phyloP scores from a whole-genome alignment of 2,888 invertebrate genomes.

The Ornithoptera priamus region DNA sequence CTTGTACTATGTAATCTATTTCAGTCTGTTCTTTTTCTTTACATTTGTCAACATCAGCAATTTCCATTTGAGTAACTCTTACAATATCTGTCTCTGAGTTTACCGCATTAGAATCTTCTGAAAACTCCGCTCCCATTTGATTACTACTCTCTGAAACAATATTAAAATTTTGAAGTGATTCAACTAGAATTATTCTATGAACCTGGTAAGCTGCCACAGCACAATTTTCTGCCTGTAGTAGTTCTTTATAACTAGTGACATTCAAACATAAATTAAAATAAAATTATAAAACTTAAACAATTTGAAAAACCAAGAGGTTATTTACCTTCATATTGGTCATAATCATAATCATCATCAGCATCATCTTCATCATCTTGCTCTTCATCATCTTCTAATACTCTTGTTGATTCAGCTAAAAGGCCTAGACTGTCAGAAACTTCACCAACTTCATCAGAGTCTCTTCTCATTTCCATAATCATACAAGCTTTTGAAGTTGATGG shows the following conservation, averaged over 20 bases:
- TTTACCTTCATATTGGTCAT: constrained; percentile 52
- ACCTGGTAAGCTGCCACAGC: no score
- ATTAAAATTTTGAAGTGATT: neutral
- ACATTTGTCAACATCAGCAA: constrained; percentile 3
- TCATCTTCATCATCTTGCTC: constrained; percentile 58
- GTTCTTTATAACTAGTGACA: no score
- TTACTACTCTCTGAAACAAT: constrained; percentile 57
- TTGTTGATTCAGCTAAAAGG: constrained; percentile 62
- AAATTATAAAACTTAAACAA: no score
- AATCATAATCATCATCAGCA: constrained; percentile 46
- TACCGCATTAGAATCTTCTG: constrained; percentile 61
- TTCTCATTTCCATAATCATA: constrained; percentile 24
- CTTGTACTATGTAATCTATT: neutral
- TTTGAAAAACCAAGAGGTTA: neutral
- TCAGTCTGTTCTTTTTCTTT: constrained; percentile 10
- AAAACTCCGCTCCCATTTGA: constrained; percentile 57
- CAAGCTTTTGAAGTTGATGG: constrained; percentile 35
- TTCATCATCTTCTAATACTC: constrained; percentile 62
- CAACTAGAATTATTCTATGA: no score
- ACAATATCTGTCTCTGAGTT: constrained; percentile 43
- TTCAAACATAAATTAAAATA: no score
- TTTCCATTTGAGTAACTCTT: constrained; percentile 18
- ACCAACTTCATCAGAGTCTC: constrained; percentile 39
- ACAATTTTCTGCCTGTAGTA: no score
- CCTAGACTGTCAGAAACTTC: constrained; percentile 63